Base-by-base conservation (phyloP, 2,888 invertebrate species). In the Schizaphis graminum region DNA sequence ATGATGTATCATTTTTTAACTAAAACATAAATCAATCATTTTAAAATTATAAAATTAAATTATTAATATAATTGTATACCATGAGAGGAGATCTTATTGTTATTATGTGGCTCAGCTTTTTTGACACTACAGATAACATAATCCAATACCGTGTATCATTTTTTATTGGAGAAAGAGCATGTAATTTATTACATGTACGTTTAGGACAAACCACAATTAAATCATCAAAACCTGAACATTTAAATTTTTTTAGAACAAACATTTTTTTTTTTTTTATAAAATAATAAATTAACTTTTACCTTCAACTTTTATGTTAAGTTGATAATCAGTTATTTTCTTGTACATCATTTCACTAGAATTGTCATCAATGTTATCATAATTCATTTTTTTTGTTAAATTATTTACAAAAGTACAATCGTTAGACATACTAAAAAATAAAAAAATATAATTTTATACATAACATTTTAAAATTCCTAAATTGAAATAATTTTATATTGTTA, bases 1-100 rank as follows among this genome's bases (percentile, higher is more conserved):
- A 97, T 0, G 97, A 97, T 0, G 98, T 97, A 95, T 98, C 97
- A 96, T 98, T 98, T 95, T 97, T 96, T 91, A 98, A 96, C 97
- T 98, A 95, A 84, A 96, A 96, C 91, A 94, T 91, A 93, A 94
- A 85, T 21, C 21, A 77, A 2, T 35, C 0, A 35, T 61, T 67
- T 44, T 10, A 92, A 87, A 56, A 49, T 44, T n/a, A 84, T 85
- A 41, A 28, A 67, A 77, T 11, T 10, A 21, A 61, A 86, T 89
- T 41, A 77, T 67, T 41, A 8, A 77, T 89, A 41, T n/a, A 44
- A 57, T 57, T 92, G 49, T 94, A 94, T 96, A 98, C 98, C 97
- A 97, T 97, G 85, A 98, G 96, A 0, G 98, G 98, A 3, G 98
- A 98, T 94, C 97, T 96, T 56, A 98, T 97, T 0, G 97, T 96